These are phyloP conservation scores for Eurystomus gularis DNA, from an alignment of 2,113 vertebrate species.

Conservation along the genomic window DNA sequence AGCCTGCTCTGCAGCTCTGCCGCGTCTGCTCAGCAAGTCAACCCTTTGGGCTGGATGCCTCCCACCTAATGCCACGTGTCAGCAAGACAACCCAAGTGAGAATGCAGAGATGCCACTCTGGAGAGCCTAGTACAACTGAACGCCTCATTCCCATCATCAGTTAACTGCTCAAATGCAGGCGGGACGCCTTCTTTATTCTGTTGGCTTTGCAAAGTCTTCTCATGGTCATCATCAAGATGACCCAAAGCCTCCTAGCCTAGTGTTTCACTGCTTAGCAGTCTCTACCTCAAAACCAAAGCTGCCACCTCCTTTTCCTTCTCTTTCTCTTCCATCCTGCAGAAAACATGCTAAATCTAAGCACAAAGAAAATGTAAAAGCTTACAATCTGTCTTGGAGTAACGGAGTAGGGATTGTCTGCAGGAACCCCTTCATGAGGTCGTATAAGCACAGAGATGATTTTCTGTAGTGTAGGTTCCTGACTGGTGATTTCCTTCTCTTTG, in stretches of 20 bases:
- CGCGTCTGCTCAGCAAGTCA: neutral
- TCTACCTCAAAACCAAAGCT: neutral
- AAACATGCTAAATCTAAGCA: neutral
- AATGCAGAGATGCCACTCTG: neutral
- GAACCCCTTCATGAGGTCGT: conserved; percentile 78
- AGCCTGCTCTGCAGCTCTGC: neutral
- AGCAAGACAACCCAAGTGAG: neutral
- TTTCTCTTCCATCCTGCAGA: neutral
- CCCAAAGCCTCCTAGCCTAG: neutral
- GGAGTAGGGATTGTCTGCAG: conserved; percentile 79
- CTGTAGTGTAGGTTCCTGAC: neutral
- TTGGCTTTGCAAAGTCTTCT: neutral
- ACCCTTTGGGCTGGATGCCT: neutral
- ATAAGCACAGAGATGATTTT: conserved; percentile 80
- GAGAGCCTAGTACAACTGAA: neutral
- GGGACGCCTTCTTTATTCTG: neutral
- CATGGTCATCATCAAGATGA: neutral
- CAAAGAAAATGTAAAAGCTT: conserved; percentile 7
- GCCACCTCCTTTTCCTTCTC: neutral
- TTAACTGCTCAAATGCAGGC: neutral
- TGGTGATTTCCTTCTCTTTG: neutral
- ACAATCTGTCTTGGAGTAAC: conserved; percentile 88
- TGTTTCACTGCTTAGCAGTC: neutral
- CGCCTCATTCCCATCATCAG: neutral
- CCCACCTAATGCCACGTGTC: neutral